Evolutionary conservation across 2,888 invertebrate genomes (phyloP), one percentile per base, ranked within the genome.

Genomic region (Torymus auratus): DNA sequence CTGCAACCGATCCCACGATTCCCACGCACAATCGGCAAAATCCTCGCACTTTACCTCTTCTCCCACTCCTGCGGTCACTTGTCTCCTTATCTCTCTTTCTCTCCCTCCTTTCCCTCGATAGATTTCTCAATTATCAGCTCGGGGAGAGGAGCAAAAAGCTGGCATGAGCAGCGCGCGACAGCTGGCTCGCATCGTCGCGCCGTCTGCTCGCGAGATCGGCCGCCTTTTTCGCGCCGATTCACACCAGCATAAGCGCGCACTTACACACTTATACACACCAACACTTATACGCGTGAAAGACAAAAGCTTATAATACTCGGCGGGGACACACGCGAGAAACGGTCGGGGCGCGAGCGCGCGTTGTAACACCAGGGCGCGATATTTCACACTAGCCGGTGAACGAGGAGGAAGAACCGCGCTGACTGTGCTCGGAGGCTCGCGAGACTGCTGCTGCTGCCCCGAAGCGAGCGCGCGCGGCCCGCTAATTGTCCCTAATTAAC

Each of bases 301-400:
- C 14, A 64, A 64, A 64, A 64, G 64, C 7, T 13, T 17, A 1
- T 13, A 15, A 1, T 15, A 2, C 15, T 64, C 50, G n/a, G 52
- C 61, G 14, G 13, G 13, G 61, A 69, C 60, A 69, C 68, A 55
- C 52, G 23, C 52, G 28, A 10, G 20, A 13, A 14, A 15, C 14
- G 28, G 56, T 17, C 71, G 55, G 20, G 14, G 17, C 13, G 55
- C 56, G 23, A 15, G 78, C 65, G 23, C 20, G 15, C 85, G 87
- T 89, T 87, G 88, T 91, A 89, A 89, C 91, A 91, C 91, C 89
- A 89, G 89, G 90, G 87, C 91, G 91, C 88, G 91, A 91, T 91
- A 91, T 91, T 91, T 91, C 91, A 90, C 91, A 91, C 91, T 90
- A 90, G 87, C 85, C 86, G 87, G 88, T 83, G 89, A 89, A 88